Evolutionary conservation across 2,888 invertebrate genomes (phyloP).

Genomic region (Ditula angustiorana): DNA sequence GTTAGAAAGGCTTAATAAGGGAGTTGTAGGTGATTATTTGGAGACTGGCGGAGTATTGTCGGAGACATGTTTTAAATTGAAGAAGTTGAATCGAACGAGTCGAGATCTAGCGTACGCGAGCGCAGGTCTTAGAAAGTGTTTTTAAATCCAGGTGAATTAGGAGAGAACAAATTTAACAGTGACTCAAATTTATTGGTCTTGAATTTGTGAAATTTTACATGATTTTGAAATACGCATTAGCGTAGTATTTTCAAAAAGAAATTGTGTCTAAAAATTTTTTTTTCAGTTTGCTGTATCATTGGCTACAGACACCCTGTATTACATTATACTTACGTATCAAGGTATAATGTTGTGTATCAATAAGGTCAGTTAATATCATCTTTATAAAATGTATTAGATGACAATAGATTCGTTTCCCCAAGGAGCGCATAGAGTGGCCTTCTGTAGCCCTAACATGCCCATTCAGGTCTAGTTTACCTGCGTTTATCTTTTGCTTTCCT

Average conservation of each 20-base stretch:
- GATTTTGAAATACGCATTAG: no score
- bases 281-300: conserved; percentile 2
- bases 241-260: no score
- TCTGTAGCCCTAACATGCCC: no score
- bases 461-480: no score
- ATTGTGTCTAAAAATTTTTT: background rate
- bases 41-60: background rate
- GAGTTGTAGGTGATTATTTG: background rate
- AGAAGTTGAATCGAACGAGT: background rate
- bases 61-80: background rate
- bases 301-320: background rate
- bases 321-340: conserved; percentile 2
- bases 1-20: background rate
- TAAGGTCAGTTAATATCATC: background rate
- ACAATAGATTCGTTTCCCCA: no score
- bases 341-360: background rate
- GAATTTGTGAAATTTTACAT: no score
- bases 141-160: background rate
- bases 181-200: no score
- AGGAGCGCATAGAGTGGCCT: no score
- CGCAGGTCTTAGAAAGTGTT: background rate
- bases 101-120: background rate
- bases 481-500: no score
- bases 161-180: no score
- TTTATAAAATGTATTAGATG: no score